These are phyloP conservation scores for Belonocnema kinseyi DNA, from an alignment of 1,140 invertebrate species.

Conservation along the genomic window DNA sequence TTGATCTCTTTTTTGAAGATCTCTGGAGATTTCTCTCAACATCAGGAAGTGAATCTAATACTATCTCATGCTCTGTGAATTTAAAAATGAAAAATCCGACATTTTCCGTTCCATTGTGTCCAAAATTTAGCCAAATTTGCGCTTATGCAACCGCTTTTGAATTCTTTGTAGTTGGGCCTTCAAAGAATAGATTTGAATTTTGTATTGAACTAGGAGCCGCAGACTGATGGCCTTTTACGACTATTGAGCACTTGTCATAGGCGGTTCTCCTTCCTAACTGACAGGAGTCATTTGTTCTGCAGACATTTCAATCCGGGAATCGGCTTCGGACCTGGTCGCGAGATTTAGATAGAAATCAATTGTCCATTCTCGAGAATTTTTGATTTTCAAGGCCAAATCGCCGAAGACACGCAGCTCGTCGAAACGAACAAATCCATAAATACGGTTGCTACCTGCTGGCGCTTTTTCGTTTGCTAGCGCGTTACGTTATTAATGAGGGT, in stretches of 20 bases:
- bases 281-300: constrained; percentile 47
- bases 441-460: constrained; percentile 53
- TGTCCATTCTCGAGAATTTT: constrained; percentile 52
- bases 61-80: too few relatives aligned
- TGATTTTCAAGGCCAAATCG: constrained; percentile 50
- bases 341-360: constrained; percentile 54
- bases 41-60: too few relatives aligned
- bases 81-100: too few relatives aligned
- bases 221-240: constrained; percentile 19
- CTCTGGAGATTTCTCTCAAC: too few relatives aligned
- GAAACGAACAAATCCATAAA: constrained; percentile 45
- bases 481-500: constrained; percentile 70
- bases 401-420: constrained; percentile 46
- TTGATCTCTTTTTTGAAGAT: too few relatives aligned
- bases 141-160: neutral
- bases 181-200: neutral
- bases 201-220: neutral
- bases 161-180: neutral
- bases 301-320: constrained; percentile 46
- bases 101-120: too few relatives aligned
- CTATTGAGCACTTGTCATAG: constrained; percentile 37
- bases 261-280: constrained; percentile 38
- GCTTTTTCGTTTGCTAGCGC: constrained; percentile 59
- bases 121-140: neutral
- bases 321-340: constrained; percentile 32